Base-by-base conservation (phyloP, 1,140 invertebrate species). In the Lepidurus arcticus region DNA sequence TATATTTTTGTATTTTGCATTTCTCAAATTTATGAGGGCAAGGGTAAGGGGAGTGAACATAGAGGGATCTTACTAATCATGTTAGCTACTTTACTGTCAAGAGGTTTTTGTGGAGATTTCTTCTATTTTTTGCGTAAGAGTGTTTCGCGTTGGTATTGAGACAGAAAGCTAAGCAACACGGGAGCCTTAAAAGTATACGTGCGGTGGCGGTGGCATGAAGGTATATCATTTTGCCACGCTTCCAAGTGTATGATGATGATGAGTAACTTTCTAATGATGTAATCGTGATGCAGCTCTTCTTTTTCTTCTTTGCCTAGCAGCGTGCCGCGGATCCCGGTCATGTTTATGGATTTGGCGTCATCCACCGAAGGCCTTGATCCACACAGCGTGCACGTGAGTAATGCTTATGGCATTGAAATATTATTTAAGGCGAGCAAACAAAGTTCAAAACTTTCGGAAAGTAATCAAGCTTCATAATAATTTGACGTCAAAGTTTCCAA, bases 311-410 rank as follows among this genome's bases (percentile, higher is more conserved):
- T 21, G 53, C 21, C 53, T 65, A 13, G 53, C 53, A 65, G 53
- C 53, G 7, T 65, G 53, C 53, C 53, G 53, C 53, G 53, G 53
- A 65, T n/a, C 53, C 53, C 53, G 53, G 53, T 65, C 53, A 21
- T 65, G 53, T 65, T 65, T 65, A 16, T 65, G 53, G 53, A 65
- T 21, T 21, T 65, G 16, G 21, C 53, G 13, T 65, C 53, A 65
- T 13, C 16, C 53, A 65, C 4, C 7, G 73, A 78, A 74, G 80
- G 42, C 79, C 79, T 45, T 21, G 42, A 44, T 53, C n/a, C 44
- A 16, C 21, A 77, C 47, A 42, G 42, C 44, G 42, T 42, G 8
- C 26, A 44, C 10, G 26, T 53, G 42, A 79, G 44, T 77, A n/a
- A 34, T 80, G 16, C 42, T 43, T 44, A n/a, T 6, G 13, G 42